Conservation (phyloP, 35 echinoderm and acorn worm genomes). For the Patiria miniata region DNA sequence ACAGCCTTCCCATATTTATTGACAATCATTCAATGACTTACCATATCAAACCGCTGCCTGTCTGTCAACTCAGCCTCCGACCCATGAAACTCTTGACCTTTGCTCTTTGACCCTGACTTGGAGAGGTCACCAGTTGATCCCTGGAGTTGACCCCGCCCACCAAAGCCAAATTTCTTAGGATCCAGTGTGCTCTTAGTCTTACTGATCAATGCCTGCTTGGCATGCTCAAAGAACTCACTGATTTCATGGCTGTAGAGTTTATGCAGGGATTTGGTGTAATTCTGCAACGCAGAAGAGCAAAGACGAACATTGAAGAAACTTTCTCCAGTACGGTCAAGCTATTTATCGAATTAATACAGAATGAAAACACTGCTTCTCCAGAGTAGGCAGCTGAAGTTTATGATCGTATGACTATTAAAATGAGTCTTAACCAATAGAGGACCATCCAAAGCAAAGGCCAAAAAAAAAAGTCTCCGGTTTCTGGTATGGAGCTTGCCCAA, state of each 20-base stretch:
- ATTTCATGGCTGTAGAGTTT: constrained; percentile 86
- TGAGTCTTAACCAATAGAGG: too few relatives aligned
- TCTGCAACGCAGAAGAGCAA: constrained; percentile 17
- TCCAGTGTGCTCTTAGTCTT: constrained; percentile 54
- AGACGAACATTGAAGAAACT: too few relatives aligned
- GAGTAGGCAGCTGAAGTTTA: too few relatives aligned
- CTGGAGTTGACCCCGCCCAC: not conserved
- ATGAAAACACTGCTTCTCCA: too few relatives aligned
- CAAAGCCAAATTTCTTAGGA: constrained; percentile 73
- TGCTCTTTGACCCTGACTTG: constrained; percentile 34
- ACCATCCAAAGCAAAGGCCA: too few relatives aligned
- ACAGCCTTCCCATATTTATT: not conserved
- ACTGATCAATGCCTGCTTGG: constrained; percentile 40
- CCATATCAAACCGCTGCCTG: constrained; percentile 92
- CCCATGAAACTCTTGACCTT: constrained; percentile 36
- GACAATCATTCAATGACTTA: constrained; percentile 17
- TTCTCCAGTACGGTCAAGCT: too few relatives aligned
- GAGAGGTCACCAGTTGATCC: constrained; percentile 62
- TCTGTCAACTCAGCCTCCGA: constrained; percentile 83
- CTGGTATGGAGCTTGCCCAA: too few relatives aligned
- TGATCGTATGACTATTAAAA: too few relatives aligned
- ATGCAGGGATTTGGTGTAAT: constrained; percentile 73
- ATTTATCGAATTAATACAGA: too few relatives aligned
- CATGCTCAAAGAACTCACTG: constrained; percentile 94
- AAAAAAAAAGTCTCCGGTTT: too few relatives aligned